These are phyloP conservation scores for Varecia variegata DNA, from an alignment of 2,797 vertebrate genomes.

Conservation along the genomic window DNA sequence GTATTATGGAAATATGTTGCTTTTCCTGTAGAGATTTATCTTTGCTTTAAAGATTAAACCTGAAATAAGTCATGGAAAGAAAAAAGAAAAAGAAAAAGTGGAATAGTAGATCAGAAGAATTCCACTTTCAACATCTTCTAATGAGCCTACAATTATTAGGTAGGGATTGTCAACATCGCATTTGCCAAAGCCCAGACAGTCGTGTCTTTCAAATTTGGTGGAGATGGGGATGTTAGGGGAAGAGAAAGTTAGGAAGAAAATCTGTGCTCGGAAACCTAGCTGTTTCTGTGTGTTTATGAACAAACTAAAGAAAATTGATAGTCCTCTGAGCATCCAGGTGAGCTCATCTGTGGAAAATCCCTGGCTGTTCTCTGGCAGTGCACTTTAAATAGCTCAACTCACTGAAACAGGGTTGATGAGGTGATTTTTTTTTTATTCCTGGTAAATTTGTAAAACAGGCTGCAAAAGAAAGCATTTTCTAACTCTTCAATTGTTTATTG, in stretches of 20 bases:
- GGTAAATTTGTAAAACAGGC: not conserved
- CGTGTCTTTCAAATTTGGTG: slow-evolving; percentile 44
- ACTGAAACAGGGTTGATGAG: not conserved
- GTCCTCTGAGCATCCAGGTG: not conserved
- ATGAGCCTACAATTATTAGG: slow-evolving; percentile 82
- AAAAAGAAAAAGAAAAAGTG: slow-evolving; percentile 46
- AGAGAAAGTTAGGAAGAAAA: not conserved
- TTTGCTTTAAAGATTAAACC: slow-evolving; percentile 77
- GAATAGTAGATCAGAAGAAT: slow-evolving; percentile 78
- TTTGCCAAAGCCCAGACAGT: slow-evolving; percentile 73
- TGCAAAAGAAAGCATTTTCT: not conserved
- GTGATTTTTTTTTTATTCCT: not conserved
- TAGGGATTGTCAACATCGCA: slow-evolving; percentile 78
- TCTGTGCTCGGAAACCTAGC: not conserved
- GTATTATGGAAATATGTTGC: slow-evolving; percentile 65
- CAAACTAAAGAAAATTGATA: slow-evolving; percentile 33
- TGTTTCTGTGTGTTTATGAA: slow-evolving; percentile 38
- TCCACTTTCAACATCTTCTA: slow-evolving; percentile 77
- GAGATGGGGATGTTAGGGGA: not conserved
- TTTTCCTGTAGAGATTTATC: slow-evolving; percentile 64
- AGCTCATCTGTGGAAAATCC: not conserved
- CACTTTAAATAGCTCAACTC: not conserved
- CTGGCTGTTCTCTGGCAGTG: not conserved
- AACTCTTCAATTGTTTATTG: not conserved
- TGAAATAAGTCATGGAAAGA: slow-evolving; percentile 78